These are phyloP conservation scores for Orycteropus afer DNA, from an alignment of 2,113 vertebrate species.

Conservation along the genomic window DNA sequence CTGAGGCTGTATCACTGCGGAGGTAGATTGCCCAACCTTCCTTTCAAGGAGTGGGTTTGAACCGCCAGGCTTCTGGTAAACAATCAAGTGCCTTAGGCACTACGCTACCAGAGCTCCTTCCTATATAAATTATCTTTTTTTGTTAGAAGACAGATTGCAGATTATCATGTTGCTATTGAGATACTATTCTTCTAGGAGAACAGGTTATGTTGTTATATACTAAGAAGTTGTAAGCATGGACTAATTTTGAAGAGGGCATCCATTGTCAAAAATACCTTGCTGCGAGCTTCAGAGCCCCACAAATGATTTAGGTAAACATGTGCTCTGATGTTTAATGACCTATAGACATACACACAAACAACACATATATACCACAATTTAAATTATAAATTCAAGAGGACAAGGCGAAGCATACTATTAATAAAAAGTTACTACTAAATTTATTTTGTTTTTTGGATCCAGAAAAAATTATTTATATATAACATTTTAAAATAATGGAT, in stretches of 20 bases:
- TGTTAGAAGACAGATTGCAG: not conserved
- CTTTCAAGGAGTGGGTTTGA: too few relatives aligned
- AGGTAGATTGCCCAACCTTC: too few relatives aligned
- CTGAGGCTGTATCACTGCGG: too few relatives aligned
- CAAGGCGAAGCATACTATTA: not conserved
- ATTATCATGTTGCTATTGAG: not conserved
- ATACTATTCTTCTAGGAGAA: not conserved
- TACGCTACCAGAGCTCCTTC: too few relatives aligned
- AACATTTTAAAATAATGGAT: slow-evolving; percentile 17
- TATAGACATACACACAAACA: too few relatives aligned
- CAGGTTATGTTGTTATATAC: not conserved
- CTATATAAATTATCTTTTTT: not conserved
- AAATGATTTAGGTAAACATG: not conserved
- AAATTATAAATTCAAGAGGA: slow-evolving; percentile 5
- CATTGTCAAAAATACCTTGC: not conserved
- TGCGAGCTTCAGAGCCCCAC: not conserved
- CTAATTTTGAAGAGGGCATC: not conserved
- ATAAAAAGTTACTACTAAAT: not conserved
- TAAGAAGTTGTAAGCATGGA: not conserved
- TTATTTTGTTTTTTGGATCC: slow-evolving; percentile 6
- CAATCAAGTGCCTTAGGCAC: too few relatives aligned
- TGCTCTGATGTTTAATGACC: too few relatives aligned
- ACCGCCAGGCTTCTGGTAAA: too few relatives aligned
- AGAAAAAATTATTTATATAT: not conserved
- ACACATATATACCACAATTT: not conserved